Evolutionary conservation across 2,888 invertebrate genomes (phyloP), one percentile per base, ranked within the genome.

Genomic region (Diloba caeruleocephala): DNA sequence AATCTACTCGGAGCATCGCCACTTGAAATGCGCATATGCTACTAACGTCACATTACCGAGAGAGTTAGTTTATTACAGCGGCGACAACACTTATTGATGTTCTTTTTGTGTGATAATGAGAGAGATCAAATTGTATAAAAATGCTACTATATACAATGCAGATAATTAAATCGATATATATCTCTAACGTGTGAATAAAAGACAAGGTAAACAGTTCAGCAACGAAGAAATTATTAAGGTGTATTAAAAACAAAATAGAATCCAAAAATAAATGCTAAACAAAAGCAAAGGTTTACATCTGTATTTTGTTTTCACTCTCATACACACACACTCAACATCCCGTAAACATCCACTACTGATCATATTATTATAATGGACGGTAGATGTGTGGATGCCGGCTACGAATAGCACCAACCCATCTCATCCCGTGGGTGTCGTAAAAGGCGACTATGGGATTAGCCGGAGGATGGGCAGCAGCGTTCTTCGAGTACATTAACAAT

Each of bases 11-110:
- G 51, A 60, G 37, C 70, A 66, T 72, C 76, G 38, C 69, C 65
- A 64, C 62, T 83, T 82, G 77, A 72, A 78, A 83, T 82, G 84
- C 80, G 79, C 83, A 81, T 81, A 84, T 76, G 63, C 72, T 79
- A 54, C 71, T 72, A 71, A 76, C 70, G 75, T 70, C 76, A 73
- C 76, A 71, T 76, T 74, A 77, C 58, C 58, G 41, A 28, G 33
- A 65, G 70, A 76, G 72, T 74, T 75, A 71, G 64, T 78, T 71
- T 74, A 76, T 78, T 66, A 68, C 63, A 58, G 62, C 59, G 60
- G 60, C 65, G 65, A 42, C 41, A 51, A 25, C 21, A 50, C 72
- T 65, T 82, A 82, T 77, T 77, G 68, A 79, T 77, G 71, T 68
- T 64, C 71, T 76, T 74, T 76, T 69, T 69, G 67, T 71, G 63